These are phyloP conservation scores for Noctua pronuba DNA, from an alignment of 2,888 invertebrate genomes.

Conservation along the genomic window DNA sequence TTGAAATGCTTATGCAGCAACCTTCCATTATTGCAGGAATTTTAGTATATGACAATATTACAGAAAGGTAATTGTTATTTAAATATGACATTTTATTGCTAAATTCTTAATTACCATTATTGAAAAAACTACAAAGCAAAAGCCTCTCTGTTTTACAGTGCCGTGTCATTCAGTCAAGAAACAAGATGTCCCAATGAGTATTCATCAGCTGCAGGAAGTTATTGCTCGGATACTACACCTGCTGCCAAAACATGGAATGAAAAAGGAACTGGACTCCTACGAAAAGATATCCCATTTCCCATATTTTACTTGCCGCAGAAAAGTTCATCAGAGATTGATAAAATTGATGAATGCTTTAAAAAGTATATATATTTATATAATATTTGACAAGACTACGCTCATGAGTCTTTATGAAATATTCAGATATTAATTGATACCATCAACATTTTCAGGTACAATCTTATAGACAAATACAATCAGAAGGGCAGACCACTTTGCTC, in stretches of 20 bases:
- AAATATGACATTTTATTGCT: neutral
- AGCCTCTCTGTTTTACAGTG: conserved; percentile 72
- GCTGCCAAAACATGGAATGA: conserved; percentile 96
- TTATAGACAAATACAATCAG: conserved; percentile 91
- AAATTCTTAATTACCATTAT: neutral
- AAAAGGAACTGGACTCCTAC: conserved; percentile 93
- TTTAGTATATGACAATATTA: conserved; percentile 90
- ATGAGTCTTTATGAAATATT: neutral
- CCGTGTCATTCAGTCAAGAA: conserved; percentile 91
- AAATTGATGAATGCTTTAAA: conserved; percentile 91
- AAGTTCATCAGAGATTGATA: conserved; percentile 89
- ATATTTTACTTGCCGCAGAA: conserved; percentile 93
- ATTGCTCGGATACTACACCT: conserved; percentile 85
- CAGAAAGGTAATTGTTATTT: conserved; percentile 74
- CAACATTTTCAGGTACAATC: conserved; percentile 91
- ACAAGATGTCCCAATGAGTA: conserved; percentile 95
- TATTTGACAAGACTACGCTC: neutral
- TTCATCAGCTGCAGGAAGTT: conserved; percentile 86
- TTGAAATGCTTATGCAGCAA: conserved; percentile 88
- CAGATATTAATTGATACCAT: neutral
- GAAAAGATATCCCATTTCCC: conserved; percentile 96
- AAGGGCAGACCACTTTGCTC: conserved; percentile 94
- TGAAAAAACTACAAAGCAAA: neutral
- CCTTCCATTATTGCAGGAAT: conserved; percentile 92
- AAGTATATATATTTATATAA: conserved; percentile 74